phyloP scores from a whole-genome alignment of 2,888 invertebrate species.

The Noctua fimbriata region DNA sequence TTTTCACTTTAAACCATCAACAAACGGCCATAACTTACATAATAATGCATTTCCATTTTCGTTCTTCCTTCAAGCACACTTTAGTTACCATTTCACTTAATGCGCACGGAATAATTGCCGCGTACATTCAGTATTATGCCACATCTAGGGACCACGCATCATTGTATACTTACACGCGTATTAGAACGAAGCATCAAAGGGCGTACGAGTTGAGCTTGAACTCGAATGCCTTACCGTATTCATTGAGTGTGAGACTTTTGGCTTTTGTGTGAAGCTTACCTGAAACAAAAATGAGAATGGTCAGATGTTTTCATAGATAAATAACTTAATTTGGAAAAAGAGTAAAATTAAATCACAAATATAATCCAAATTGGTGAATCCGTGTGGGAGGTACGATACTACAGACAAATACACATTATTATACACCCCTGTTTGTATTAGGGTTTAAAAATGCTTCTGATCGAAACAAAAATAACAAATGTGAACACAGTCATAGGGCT shows the following conservation, averaged over 20 bases:
- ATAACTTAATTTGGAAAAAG: background rate
- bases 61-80: slow-evolving; percentile 32
- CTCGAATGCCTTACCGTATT: slow-evolving; percentile 46
- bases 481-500: background rate
- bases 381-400: background rate
- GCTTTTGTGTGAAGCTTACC: slow-evolving; percentile 50
- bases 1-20: background rate
- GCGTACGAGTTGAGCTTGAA: slow-evolving; percentile 53
- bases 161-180: slow-evolving; percentile 57
- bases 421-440: background rate
- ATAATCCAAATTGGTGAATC: background rate
- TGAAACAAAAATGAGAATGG: slow-evolving; percentile 43
- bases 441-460: background rate
- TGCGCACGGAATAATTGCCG: slow-evolving; percentile 5
- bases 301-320: slow-evolving; percentile 22
- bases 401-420: background rate
- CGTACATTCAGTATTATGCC: background rate
- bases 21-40: background rate
- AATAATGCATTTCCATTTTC: slow-evolving; percentile 9
- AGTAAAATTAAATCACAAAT: background rate
- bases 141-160: slow-evolving; percentile 56
- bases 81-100: slow-evolving; percentile 36
- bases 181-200: slow-evolving; percentile 62
- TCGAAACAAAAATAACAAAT: slow-evolving; percentile 16
- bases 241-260: slow-evolving; percentile 15